Evolutionary conservation across 2,797 vertebrate species (phyloP).

Genomic region (Sebastes itinus): DNA sequence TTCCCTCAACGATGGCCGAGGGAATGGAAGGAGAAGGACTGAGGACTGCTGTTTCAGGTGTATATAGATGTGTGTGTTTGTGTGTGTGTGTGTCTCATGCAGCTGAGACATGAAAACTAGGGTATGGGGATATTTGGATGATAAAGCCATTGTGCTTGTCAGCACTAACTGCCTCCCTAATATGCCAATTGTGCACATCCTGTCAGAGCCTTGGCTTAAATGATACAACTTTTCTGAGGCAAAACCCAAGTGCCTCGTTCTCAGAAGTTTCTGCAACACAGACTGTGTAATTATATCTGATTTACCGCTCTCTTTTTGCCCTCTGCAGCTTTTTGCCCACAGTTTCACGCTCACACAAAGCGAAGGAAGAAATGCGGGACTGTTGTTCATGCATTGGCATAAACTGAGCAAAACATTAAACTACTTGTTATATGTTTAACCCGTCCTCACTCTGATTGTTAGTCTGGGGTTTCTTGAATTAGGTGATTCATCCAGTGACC

Average conservation of each 20-base stretch:
- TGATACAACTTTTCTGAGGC: conserved; percentile 31
- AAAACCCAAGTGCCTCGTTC: conserved; percentile 55
- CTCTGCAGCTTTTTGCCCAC: conserved; percentile 16
- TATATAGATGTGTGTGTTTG: background rate
- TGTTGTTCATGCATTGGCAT: background rate
- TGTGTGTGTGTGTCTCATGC: background rate
- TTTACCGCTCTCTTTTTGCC: conserved; percentile 49
- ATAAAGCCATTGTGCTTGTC: conserved; percentile 61
- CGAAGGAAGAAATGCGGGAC: background rate
- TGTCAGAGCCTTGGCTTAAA: conserved; percentile 41
- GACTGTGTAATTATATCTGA: conserved; percentile 47
- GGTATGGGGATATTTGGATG: conserved; percentile 30
- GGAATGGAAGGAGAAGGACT: conserved; percentile 26
- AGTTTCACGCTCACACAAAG: background rate
- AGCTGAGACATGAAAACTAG: conserved; percentile 34
- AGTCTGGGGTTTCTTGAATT: background rate
- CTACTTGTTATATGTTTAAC: background rate
- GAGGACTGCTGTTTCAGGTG: conserved; percentile 36
- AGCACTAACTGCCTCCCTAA: conserved; percentile 57
- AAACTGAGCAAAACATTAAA: conserved; percentile 13
- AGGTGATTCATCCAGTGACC: conserved; percentile 18
- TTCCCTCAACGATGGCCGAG: conserved; percentile 36
- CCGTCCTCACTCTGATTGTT: background rate
- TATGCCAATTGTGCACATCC: conserved; percentile 52
- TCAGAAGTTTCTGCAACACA: conserved; percentile 39